Conservation (phyloP, 2,113 vertebrate species). For the Cariama cristata region DNA sequence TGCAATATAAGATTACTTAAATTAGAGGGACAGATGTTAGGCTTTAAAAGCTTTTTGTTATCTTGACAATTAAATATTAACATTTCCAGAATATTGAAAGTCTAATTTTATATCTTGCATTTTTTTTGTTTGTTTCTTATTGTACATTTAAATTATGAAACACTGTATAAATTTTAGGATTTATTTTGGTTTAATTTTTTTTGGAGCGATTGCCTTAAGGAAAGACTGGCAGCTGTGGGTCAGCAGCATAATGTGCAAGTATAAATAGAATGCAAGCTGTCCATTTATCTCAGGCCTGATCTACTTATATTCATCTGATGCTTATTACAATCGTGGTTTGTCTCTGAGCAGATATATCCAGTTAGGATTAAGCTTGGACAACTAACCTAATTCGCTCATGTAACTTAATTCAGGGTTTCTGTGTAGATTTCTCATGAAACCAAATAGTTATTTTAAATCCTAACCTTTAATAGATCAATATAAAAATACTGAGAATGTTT, state of each 20-base stretch:
- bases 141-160: not conserved
- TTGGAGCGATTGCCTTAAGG: not conserved
- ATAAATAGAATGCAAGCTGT: conserved; percentile 65
- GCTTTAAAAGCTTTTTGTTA: not conserved
- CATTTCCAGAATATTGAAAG: not conserved
- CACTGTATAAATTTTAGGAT: not conserved
- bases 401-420: not conserved
- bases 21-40: conserved; percentile 1
- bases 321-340: conserved; percentile 6
- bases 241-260: conserved; percentile 16
- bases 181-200: not conserved
- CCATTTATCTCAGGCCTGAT: conserved; percentile 45
- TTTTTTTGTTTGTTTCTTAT: not conserved
- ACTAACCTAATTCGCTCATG: conserved; percentile 40
- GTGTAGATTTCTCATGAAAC: not conserved
- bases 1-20: not conserved
- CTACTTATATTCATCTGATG: conserved; percentile 42
- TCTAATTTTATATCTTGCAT: not conserved
- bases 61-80: not conserved
- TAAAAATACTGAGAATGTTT: not conserved
- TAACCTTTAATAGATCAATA: not conserved
- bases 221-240: not conserved
- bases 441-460: not conserved
- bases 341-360: conserved; percentile 31
- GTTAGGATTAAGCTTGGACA: conserved; percentile 50